Evolutionary conservation across 2,888 invertebrate genomes (phyloP).

Genomic region (Drosophila neonasuta): DNA sequence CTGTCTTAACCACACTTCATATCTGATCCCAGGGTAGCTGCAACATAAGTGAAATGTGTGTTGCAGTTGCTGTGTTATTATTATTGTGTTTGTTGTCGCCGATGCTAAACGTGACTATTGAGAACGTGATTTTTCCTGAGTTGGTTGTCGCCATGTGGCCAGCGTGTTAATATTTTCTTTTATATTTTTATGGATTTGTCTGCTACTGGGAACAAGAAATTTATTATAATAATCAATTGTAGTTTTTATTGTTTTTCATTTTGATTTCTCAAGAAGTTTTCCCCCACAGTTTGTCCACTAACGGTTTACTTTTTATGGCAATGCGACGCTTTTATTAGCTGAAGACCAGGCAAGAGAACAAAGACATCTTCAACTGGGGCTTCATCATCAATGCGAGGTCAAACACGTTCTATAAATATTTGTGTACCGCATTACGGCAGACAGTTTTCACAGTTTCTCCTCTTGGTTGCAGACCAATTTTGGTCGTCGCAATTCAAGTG

Average conservation of each 20-base stretch:
- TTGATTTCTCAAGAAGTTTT: slow-evolving; percentile 32
- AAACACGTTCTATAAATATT: slow-evolving; percentile 65
- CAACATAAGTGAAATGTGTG: slow-evolving; percentile 50
- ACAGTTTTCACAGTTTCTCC: slow-evolving; percentile 38
- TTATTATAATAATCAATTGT: slow-evolving; percentile 44
- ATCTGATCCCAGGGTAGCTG: slow-evolving; percentile 10
- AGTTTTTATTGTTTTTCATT: slow-evolving; percentile 23
- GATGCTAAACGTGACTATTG: slow-evolving; percentile 62
- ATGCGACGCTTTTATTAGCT: slow-evolving; percentile 48
- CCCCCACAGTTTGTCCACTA: neutral
- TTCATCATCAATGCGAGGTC: slow-evolving; percentile 40
- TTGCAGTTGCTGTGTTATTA: slow-evolving; percentile 43
- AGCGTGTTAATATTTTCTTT: slow-evolving; percentile 61
- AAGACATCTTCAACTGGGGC: slow-evolving; percentile 18
- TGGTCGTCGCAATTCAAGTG: slow-evolving; percentile 26
- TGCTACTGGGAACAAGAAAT: slow-evolving; percentile 35
- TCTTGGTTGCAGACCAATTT: slow-evolving; percentile 38
- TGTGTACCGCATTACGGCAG: slow-evolving; percentile 53
- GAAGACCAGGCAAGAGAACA: slow-evolving; percentile 26
- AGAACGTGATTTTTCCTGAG: slow-evolving; percentile 52
- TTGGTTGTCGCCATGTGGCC: slow-evolving; percentile 38
- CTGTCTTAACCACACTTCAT: no score
- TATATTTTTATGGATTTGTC: slow-evolving; percentile 29
- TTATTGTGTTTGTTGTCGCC: slow-evolving; percentile 18
- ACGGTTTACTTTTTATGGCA: slow-evolving; percentile 25